Base-by-base conservation (phyloP, 2,888 invertebrate species). In the Eudasyphora cyanicolor region DNA sequence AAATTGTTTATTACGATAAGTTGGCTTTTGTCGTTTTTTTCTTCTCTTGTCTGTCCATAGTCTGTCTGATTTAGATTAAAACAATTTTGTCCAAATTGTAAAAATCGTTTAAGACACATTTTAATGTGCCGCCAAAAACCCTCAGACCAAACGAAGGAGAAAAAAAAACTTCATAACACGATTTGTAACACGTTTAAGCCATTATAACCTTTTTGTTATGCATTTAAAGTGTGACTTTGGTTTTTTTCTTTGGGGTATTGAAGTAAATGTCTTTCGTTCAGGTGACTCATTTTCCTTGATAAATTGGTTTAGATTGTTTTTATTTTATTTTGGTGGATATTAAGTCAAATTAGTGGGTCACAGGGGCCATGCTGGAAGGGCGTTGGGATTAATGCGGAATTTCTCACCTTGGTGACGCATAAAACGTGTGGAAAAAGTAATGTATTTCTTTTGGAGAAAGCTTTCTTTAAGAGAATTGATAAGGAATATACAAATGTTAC, bases 261-360 rank as follows among this genome's bases (percentile, higher is more conserved):
- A 60, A 60, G n/a, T n/a, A 2, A 60, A 29, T 60, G 27, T n/a
- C 24, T 29, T 12, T 29, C 29, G 24, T 67, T 67, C 67, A 67
- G 67, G 67, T 83, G 80, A 83, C 77, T 80, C 83, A 83, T 78
- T 67, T 38, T 75, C 70, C n/a, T 51, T 80, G 80, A 83, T 80
- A 80, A 78, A 83, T 83, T 78, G 70, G 45, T 78, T 75, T 62
- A 64, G 80, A 83, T 83, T 67, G 10, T 57, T 57, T 7, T 3
- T 38, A 38, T 8, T 38, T 3, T 38, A 12, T 3, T 21, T 54
- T 24, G 24, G 57, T 54, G 21, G 24, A 54, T 54, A 24, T 54
- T 54, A 6, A 24, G 27, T 10, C 24, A 57, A 24, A 27, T 57
- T 57, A 57, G 14, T 57, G 57, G 24, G 27, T 24, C 54, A 24